Base-by-base conservation (phyloP, 2,797 vertebrate genomes). In the Fistularia commersonii region DNA sequence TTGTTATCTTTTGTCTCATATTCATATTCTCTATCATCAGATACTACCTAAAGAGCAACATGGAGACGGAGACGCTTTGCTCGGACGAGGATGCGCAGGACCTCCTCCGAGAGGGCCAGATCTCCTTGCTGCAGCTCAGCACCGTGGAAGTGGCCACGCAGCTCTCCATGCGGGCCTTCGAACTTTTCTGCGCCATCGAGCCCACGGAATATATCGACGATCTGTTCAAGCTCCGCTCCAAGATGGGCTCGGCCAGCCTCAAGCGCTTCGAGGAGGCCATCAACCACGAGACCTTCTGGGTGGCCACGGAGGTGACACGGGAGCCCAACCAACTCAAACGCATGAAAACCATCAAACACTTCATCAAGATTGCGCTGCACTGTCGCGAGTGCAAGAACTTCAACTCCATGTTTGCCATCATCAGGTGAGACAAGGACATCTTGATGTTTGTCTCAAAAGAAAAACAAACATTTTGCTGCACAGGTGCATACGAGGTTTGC, bases 301-400 rank as follows among this genome's bases (percentile, higher is more conserved):
- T 99, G 53, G 95, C 97, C 39, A 92, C 93, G 0, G 97, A 99
- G 84, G 97, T 98, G 78, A 90, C 96, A 1, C 83, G 94, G 47
- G 97, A 99, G 83, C 91, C 92, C 57, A 98, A 99, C 88, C 97
- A 98, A 77, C 88, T 99, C 32, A 99, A 99, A 68, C 93, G 96
- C 67, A 98, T 98, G 96, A 99, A 99, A 88, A 98, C 91, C 51
- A 77, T 99, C 72, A 99, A 99, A 76, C 97, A 99, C 86, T 99
- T 98, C 83, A 92, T 99, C 86, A 99, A 99, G 86, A 99, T 98
- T 54, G 97, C 97, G 0, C 86, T 99, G 34, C 96, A 99, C 83
- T 99, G 97, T 76, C 88, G 96, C 61, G 97, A 99, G 74, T 99
- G 96, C 94, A 99, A 99, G 89, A 99, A 99, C 88, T 99, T 99